Evolutionary conservation across 92 coral and sea anemone species (phyloP), one percentile per base, ranked within the genome.

Genomic region (Diadumene lineata): DNA sequence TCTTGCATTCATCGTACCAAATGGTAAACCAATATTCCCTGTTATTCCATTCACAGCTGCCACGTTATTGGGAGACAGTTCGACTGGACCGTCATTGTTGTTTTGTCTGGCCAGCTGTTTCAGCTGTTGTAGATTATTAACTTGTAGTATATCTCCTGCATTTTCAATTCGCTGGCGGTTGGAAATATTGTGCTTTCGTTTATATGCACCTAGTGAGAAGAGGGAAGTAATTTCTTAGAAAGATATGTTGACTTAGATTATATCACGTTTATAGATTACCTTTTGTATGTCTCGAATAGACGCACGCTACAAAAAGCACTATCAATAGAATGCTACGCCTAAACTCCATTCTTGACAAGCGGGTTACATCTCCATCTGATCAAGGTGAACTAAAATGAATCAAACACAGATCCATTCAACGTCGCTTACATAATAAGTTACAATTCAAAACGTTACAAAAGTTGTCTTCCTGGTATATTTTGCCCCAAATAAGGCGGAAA

Each of bases 21-120:
- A 78, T 13, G 82, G 82, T 50, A 78, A 25, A 17, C 82, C 82
- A 18, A 78, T 73, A 33, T 32, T 29, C 7, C 75, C 66, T 26
- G 72, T 57, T 0, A 55, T 7, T 22, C 82, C 82, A 78, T 78
- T 78, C 1, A 78, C 56, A 25, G 74, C 66, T 33, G 67, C 69
- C 7, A 75, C 75, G 23, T 78, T 78, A 34, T 16, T 68, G 25
- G 82, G 82, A 6, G 75, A 23, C 11, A 78, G 44, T 11, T 60
- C 69, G 18, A 63, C 44, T 21, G 29, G 68, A 18, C 69, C 4
- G 25, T 30, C 51, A 19, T 63, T 64, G 24, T 60, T 13, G 60
- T 73, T 57, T 11, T 28, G 66, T 33, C n/a, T n/a, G n/a, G 51
- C 56, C 43, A 34, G 22, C 33, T 58, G 64, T 43, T 33, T 53